Evolutionary conservation across 2,888 invertebrate genomes (phyloP).

Genomic region (Dermolepida albohirtum): DNA sequence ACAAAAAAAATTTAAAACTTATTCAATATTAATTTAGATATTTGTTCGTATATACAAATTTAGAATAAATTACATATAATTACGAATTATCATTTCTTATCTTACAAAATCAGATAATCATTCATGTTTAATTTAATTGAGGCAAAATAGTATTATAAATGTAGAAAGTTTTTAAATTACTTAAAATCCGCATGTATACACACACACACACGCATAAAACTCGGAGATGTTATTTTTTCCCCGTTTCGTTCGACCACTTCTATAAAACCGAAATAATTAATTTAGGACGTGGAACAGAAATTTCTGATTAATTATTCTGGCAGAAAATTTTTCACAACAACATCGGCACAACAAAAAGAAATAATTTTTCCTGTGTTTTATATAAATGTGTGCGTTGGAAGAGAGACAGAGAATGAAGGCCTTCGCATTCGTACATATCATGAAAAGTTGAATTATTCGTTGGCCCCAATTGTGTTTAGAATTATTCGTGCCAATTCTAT

Average conservation of each 20-base stretch:
- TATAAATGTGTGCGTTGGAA: conserved; percentile 14
- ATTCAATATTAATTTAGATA: too few species aligned
- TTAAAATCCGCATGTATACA: not conserved
- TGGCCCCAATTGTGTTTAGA: conserved; percentile 60
- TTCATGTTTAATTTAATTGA: conserved; percentile 18
- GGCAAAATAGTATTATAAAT: not conserved
- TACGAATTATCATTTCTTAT: conserved; percentile 3
- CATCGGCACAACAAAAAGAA: conserved; percentile 32
- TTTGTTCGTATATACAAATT: not conserved
- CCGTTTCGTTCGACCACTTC: too few species aligned
- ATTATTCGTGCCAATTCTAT: conserved; percentile 60
- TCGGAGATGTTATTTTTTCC: not conserved
- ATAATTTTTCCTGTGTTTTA: conserved; percentile 29
- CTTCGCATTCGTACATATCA: conserved; percentile 47
- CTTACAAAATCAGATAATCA: conserved; percentile 16
- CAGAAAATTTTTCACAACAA: conserved; percentile 38
- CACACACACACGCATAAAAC: not conserved
- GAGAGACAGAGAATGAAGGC: conserved; percentile 46
- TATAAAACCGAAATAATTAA: conserved; percentile 38
- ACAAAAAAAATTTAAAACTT: too few species aligned
- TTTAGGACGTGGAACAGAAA: conserved; percentile 36
- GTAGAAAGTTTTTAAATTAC: conserved; percentile 13
- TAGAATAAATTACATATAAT: conserved; percentile 10
- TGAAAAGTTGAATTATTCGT: conserved; percentile 57
- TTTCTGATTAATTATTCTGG: conserved; percentile 44